A percentile compares a stretch with the other conserved stretches of the same genome.
Conservation (phyloP, 2,113 vertebrate genomes). For the Acrocephalus kingi region DNA sequence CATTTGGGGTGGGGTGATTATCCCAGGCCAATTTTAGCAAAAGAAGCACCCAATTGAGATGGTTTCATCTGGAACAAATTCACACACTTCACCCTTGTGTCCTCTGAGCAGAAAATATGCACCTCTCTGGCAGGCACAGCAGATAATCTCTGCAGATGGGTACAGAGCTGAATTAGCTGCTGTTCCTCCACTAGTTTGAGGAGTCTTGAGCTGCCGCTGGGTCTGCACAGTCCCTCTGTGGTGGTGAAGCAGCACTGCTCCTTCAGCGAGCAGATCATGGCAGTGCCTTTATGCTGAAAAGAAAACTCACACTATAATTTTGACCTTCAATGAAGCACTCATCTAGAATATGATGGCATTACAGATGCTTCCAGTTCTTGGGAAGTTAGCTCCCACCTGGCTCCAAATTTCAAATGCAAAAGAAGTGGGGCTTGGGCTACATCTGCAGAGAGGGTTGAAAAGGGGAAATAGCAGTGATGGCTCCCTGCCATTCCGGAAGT, state of each 20-base stretch:
- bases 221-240: not conserved
- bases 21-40: not conserved
- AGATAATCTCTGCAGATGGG: not conserved
- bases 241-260: not conserved
- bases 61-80: not conserved
- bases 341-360: not conserved
- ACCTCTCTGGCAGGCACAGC: not conserved
- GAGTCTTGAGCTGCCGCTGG: not conserved
- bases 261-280: accelerated
- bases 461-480: not conserved
- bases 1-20: not conserved
- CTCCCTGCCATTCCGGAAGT: not conserved
- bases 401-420: not conserved
- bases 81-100: not conserved
- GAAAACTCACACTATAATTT: not conserved
- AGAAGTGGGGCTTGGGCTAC: not conserved
- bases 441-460: not conserved
- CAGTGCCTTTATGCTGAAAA: not conserved
- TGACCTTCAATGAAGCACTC: not conserved
- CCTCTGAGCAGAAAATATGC: not conserved
- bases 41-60: not conserved
- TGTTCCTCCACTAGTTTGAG: not conserved
- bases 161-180: not conserved
- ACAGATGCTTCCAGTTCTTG: not conserved
- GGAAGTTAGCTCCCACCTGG: not conserved